Evolutionary conservation across 2,113 vertebrate genomes (phyloP).

Genomic region (Callorhinus ursinus): DNA sequence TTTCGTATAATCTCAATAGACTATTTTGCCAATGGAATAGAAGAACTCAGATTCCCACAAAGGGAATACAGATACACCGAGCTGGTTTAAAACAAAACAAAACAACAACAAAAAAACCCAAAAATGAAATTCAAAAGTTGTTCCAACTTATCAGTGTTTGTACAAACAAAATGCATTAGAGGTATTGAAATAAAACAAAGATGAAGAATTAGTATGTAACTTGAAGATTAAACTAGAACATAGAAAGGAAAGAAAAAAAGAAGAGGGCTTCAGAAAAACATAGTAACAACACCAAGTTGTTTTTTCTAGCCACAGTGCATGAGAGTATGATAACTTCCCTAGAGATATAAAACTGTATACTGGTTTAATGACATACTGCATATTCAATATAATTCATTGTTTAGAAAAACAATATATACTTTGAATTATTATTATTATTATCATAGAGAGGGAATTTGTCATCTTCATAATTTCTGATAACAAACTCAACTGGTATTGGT

Average conservation of each 20-base stretch:
- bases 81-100: neutral
- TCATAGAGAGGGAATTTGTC: neutral
- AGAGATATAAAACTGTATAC: neutral
- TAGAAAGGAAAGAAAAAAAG: neutral
- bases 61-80: neutral
- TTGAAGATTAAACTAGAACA: neutral
- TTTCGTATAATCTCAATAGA: neutral
- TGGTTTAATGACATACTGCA: neutral
- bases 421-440: neutral
- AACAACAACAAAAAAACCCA: neutral
- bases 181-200: neutral
- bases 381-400: neutral
- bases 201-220: neutral
- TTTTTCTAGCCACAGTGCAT: neutral
- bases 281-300: neutral
- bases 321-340: neutral
- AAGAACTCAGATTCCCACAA: neutral
- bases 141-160: neutral
- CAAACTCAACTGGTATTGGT: rapidly evolving
- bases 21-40: neutral
- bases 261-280: neutral
- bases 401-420: neutral
- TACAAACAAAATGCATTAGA: neutral
- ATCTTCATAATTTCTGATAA: neutral
- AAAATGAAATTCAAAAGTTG: neutral